Conservation (phyloP, 2,797 vertebrate genomes). For the Microtus obscurus region DNA sequence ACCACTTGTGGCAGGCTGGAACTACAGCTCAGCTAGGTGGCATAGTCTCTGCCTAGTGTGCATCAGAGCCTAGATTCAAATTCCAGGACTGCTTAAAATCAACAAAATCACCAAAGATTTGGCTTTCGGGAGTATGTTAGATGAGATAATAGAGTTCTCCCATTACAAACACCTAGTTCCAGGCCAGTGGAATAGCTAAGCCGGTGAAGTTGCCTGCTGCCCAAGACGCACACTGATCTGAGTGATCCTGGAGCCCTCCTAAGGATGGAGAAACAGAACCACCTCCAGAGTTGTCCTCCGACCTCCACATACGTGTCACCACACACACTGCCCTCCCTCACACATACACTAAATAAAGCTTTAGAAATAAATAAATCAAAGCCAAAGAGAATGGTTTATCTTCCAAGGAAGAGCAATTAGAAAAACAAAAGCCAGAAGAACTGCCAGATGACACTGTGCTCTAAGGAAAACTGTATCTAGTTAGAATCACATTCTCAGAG, state of each 20-base stretch:
- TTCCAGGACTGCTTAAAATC: neutral
- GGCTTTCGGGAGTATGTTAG: conserved; percentile 39
- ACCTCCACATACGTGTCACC: neutral
- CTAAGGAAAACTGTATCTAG: neutral
- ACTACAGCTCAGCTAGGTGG: neutral
- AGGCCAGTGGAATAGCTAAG: no score
- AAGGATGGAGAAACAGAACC: neutral
- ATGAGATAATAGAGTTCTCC: neutral
- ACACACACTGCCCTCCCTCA: neutral
- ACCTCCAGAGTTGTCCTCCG: neutral
- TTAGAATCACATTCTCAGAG: neutral
- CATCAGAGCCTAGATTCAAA: neutral
- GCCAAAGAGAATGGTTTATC: neutral
- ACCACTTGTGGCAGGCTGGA: neutral
- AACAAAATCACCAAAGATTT: neutral
- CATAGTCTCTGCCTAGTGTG: no score
- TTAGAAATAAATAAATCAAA: neutral
- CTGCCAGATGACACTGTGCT: neutral
- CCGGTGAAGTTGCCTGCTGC: neutral
- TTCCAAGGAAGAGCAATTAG: conserved; percentile 7
- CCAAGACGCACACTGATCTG: neutral
- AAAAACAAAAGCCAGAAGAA: neutral
- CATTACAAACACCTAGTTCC: conserved; percentile 35
- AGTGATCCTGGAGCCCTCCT: neutral
- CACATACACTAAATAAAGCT: neutral